Evolutionary conservation across 2,797 vertebrate species (phyloP), one percentile per base, ranked within the genome.

Genomic region (Alca torda): DNA sequence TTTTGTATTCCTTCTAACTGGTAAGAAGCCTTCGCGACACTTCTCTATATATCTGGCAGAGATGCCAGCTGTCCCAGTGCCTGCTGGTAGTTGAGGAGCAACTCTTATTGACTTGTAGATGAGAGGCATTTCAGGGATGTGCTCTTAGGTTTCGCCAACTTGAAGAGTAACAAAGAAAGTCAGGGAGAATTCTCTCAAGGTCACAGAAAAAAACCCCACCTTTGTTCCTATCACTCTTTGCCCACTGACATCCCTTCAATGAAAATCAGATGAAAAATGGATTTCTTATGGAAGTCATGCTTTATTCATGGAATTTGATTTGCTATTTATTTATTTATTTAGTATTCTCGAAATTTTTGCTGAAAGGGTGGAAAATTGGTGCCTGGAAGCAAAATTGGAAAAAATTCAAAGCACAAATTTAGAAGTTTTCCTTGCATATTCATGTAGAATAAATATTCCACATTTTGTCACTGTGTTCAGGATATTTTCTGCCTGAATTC

Each of bases 401-500:
- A 80, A 91, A 96, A 94, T 65, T 89, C 46, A 81, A 80, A 75
- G 54, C 8, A 80, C 12, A 10, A 72, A 92, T 76, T 68, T 83
- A 88, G 82, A 81, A 53, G 6, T 59, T 92, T 77, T 85, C 30
- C 54, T 61, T 84, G 78, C 50, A 80, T 87, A 75, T 85, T 89
- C 64, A 83, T 83, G 50, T 56, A 60, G 85, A 91, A 85, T 65
- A 90, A 68, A 75, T 87, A 91, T 73, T 89, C 21, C n/a, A 51
- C 6, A 14, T 84, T 92, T 92, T 89, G 51, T 61, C 54, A 75
- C 35, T 50, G 24, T 50, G 8, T 75, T 65, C 14, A 67, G 59
- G 50, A 25, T 95, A 85, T 59, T 84, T 95, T 95, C 64, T 89
- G 39, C 59, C 46, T 91, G 56, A 90, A 89, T 87, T 88, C 54